phyloP scores from a whole-genome alignment of 2,113 vertebrate species.

The Catharus bicknelli region DNA sequence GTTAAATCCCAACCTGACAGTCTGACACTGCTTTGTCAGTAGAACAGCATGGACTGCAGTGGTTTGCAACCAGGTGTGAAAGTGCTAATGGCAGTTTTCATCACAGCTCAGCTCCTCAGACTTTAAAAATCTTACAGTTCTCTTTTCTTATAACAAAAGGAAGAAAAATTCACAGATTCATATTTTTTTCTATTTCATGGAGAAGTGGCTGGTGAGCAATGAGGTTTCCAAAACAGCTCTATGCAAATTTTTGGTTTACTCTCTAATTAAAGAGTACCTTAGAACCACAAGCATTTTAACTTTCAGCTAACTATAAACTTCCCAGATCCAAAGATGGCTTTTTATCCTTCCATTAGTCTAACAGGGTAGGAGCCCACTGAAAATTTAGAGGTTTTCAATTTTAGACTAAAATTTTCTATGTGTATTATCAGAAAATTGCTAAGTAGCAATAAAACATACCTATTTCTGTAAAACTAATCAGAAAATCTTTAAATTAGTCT shows the following conservation, averaged over 20 bases:
- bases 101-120: background rate
- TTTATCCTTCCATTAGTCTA: background rate
- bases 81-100: slow-evolving; percentile 29
- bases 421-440: background rate
- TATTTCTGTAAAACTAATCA: background rate
- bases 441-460: background rate
- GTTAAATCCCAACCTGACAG: slow-evolving; percentile 10
- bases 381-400: background rate
- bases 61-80: slow-evolving; percentile 34
- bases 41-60: background rate
- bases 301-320: background rate
- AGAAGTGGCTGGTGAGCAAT: background rate
- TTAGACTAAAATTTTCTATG: background rate
- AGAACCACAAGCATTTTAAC: background rate
- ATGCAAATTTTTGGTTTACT: background rate
- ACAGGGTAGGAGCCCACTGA: background rate
- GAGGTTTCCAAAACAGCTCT: background rate
- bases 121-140: background rate
- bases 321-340: background rate
- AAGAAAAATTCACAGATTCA: background rate
- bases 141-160: background rate
- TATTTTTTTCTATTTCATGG: background rate
- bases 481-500: background rate
- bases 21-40: slow-evolving; percentile 1
- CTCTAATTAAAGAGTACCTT: background rate